Conservation (phyloP, 2,888 invertebrate species). For the Hemaris fuciformis region DNA sequence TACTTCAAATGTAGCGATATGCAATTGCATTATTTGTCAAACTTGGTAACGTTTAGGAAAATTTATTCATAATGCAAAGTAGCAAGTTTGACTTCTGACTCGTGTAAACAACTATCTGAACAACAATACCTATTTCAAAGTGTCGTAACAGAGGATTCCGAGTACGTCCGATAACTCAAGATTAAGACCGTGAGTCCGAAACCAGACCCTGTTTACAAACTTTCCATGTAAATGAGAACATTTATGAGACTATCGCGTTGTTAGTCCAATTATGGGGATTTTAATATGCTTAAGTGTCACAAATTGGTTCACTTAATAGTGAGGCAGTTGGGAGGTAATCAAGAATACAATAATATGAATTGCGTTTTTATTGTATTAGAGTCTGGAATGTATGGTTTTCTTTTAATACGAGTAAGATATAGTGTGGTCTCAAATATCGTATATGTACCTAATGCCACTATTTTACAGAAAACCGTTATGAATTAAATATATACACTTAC, state of each 20-base stretch:
- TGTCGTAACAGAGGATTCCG: slow-evolving; percentile 23
- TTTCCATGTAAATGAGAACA: slow-evolving; percentile 36
- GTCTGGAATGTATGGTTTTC: neutral
- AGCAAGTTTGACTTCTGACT: slow-evolving; percentile 1
- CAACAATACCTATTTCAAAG: slow-evolving; percentile 17
- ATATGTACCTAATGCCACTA: too few species aligned
- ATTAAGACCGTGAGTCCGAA: slow-evolving; percentile 35
- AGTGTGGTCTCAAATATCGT: neutral
- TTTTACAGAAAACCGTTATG: too few species aligned
- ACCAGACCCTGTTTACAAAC: slow-evolving; percentile 32
- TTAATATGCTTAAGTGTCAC: neutral
- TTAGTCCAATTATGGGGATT: neutral
- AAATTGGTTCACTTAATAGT: neutral
- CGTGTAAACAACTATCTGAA: slow-evolving; percentile 3
- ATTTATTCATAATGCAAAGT: neutral
- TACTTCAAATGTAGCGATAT: neutral
- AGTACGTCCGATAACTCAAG: slow-evolving; percentile 36
- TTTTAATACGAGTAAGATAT: neutral
- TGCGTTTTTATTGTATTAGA: neutral
- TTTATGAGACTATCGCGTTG: neutral
- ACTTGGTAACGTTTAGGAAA: neutral
- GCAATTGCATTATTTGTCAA: neutral
- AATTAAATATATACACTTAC: too few species aligned
- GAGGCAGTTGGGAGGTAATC: neutral
- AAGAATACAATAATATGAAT: neutral